Conservation (phyloP, 2,797 vertebrate species). For the Falco berigora region DNA sequence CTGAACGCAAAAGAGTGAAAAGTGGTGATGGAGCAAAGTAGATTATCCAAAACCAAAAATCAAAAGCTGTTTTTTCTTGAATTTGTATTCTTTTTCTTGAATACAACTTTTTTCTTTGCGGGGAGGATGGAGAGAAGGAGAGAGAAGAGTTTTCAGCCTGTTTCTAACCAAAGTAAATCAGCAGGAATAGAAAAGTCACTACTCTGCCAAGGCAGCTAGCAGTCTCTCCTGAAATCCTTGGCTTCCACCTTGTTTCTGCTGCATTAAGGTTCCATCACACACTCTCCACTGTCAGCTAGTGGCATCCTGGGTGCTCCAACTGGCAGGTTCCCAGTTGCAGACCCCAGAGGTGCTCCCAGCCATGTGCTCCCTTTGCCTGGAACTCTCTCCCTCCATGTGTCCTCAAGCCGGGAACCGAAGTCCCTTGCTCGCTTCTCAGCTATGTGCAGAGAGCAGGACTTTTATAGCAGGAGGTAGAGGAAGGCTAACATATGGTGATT, state of each 20-base stretch:
- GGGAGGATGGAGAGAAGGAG: neutral
- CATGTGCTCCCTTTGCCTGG: neutral
- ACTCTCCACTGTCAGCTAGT: neutral
- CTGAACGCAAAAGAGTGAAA: neutral
- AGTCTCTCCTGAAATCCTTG: neutral
- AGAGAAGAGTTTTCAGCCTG: neutral
- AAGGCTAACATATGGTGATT: neutral
- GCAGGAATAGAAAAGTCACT: neutral
- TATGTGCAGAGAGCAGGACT: neutral
- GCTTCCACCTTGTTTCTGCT: neutral
- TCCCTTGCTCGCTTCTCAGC: fast-evolving
- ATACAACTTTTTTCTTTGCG: neutral
- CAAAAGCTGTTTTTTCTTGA: neutral
- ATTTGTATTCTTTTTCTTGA: neutral
- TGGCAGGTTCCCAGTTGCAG: neutral
- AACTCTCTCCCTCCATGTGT: neutral
- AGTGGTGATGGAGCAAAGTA: neutral
- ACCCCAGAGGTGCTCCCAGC: neutral
- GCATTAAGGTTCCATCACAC: neutral
- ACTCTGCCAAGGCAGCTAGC: neutral
- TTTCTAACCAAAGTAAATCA: neutral
- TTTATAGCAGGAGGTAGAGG: neutral
- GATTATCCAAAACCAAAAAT: neutral
- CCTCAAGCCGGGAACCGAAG: neutral
- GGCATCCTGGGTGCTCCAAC: neutral